These are phyloP conservation scores for Creontiades dilutus DNA, from an alignment of 2,888 invertebrate species.

Conservation along the genomic window DNA sequence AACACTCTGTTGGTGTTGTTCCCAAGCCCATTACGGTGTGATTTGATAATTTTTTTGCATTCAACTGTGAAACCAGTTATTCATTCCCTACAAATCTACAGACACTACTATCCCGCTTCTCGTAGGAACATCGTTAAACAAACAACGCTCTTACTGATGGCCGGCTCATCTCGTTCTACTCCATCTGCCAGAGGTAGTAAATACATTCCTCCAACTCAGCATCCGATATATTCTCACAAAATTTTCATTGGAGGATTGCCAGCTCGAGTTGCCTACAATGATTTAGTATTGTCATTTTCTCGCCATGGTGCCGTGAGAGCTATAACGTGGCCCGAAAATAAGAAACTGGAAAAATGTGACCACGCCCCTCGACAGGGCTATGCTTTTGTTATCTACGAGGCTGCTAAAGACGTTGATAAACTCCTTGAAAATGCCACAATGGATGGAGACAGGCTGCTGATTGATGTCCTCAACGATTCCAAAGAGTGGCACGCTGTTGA, in stretches of 20 bases:
- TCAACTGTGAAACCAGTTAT: neutral
- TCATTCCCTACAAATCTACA: neutral
- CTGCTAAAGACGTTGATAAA: neutral
- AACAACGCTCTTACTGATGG: neutral
- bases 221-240: slow-evolving; percentile 49
- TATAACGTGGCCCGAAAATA: slow-evolving; percentile 12
- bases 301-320: neutral
- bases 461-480: neutral
- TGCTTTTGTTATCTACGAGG: slow-evolving; percentile 49
- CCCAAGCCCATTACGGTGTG: neutral
- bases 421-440: neutral
- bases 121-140: too few relatives aligned
- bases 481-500: neutral
- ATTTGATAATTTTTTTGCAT: slow-evolving; percentile 19
- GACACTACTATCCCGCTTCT: neutral
- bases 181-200: neutral
- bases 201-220: neutral
- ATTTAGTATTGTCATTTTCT: neutral
- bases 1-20: neutral
- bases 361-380: slow-evolving; percentile 45
- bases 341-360: neutral
- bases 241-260: slow-evolving; percentile 61
- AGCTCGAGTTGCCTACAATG: neutral
- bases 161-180: neutral
- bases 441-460: neutral